These are phyloP conservation scores for Numenius phaeopus DNA, from an alignment of 2,797 vertebrate genomes.

Conservation along the genomic window DNA sequence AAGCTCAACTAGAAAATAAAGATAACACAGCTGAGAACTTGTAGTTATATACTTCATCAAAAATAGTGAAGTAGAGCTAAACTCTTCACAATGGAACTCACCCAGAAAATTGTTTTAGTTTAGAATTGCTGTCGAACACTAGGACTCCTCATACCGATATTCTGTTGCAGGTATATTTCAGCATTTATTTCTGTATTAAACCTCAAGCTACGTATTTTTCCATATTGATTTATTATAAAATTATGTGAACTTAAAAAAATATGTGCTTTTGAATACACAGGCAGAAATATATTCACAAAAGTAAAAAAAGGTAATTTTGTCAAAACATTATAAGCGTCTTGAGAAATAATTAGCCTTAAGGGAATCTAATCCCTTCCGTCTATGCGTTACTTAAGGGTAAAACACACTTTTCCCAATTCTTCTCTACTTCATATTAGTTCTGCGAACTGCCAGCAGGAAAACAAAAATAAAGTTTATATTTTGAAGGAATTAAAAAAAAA, in stretches of 20 bases:
- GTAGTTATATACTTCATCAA: not conserved
- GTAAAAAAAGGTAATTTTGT: not conserved
- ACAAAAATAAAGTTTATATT: not conserved
- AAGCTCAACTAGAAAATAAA: constrained; percentile 8
- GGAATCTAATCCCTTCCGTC: not conserved
- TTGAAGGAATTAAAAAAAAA: not conserved
- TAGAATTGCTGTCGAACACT: not conserved
- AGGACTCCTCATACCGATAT: not conserved
- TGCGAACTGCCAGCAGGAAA: not conserved
- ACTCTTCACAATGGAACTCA: not conserved
- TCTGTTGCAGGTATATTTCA: not conserved
- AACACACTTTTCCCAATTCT: not conserved
- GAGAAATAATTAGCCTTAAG: not conserved
- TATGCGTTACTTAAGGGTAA: not conserved
- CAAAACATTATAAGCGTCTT: not conserved
- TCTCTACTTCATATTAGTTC: not conserved
- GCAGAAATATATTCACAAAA: not conserved
- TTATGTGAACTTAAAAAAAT: not conserved
- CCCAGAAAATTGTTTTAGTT: not conserved
- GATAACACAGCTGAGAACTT: not conserved
- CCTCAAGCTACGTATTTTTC: not conserved
- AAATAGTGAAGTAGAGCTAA: not conserved
- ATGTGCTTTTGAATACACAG: not conserved
- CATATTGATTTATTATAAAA: not conserved
- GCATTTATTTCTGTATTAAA: not conserved